Evolutionary conservation across 1,140 invertebrate genomes (phyloP), one percentile per base, ranked within the genome.

Genomic region (Saxidomus purpurata): DNA sequence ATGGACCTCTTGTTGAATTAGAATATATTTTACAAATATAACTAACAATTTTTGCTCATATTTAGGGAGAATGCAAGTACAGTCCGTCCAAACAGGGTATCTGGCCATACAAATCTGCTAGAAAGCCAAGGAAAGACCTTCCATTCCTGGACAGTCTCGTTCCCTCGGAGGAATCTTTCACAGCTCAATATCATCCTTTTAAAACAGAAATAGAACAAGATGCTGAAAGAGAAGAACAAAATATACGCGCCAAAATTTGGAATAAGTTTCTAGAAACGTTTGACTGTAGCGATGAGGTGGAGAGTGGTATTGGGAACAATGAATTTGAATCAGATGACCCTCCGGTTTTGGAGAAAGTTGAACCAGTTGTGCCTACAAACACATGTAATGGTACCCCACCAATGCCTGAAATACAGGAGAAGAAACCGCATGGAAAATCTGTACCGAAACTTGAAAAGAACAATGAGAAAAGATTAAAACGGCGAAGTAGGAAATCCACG

Each of bases 371-470:
- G 34, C 83, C 69, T 55, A 82, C 38, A 31, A 69, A 34, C 13
- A 17, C 25, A 4, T 69, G 55, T 69, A 79, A 71, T n/a, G 40
- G 19, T 34, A 81, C 43, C 43, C 86, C 77, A 69, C 86, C 86
- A 22, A 88, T 88, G 86, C 86, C 86, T 8, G 59, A 88, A 71
- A 88, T 88, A 36, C 25, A 69, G 40, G 85, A 87, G 11, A 81
- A 80, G 74, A 84, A 84, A 84, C 13, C 1, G 6, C 15, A 61
- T 43, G 36, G 61, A 8, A 84, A 84, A 31, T 84, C 82, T 15
- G 40, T 49, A 19, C 38, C 61, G 43, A 67, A 40, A 22, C 15
- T 40, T n/a, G 55, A 31, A n/a, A 82, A 67, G 15, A 67, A 25
- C 13, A 25, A 25, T 36, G 76, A 55, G 4, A 55, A 79, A 25